Conservation (phyloP, 37 sponge, comb jelly and placozoan species). For the Halisarca cf. caerulea region DNA sequence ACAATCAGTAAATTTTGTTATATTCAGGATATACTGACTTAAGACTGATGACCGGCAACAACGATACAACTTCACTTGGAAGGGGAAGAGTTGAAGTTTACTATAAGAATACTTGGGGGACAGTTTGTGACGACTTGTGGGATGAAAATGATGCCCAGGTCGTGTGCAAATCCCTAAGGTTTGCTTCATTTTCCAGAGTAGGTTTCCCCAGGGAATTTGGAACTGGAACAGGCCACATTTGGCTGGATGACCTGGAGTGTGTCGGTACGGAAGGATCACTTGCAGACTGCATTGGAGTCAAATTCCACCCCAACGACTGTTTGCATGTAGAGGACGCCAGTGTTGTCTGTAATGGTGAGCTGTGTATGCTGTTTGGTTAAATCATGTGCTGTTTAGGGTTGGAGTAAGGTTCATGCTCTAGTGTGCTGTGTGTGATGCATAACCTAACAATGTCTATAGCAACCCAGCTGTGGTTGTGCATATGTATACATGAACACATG, state of each 20-base stretch:
- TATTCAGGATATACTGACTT: neutral
- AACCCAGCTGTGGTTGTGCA: no score
- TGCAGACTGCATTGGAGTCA: neutral
- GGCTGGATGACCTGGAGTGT: slow-evolving; percentile 49
- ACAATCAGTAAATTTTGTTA: neutral
- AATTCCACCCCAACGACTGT: neutral
- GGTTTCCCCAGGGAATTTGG: slow-evolving; percentile 17
- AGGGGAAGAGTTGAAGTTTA: slow-evolving; percentile 57
- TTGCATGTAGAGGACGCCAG: neutral
- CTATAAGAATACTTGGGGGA: slow-evolving; percentile 65
- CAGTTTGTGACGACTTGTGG: slow-evolving; percentile 77
- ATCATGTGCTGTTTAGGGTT: no score
- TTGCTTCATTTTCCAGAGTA: neutral
- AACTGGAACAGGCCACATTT: slow-evolving; percentile 62
- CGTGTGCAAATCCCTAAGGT: neutral
- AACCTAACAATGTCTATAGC: no score
- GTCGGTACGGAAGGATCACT: neutral
- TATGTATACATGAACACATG: no score
- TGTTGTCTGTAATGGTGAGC: neutral
- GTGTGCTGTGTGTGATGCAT: no score
- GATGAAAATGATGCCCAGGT: slow-evolving; percentile 38
- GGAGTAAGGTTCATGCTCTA: no score
- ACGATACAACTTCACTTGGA: neutral
- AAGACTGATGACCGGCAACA: neutral
- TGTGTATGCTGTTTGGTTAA: no score